Percentiles rank a stretch among this genome's conserved stretches.
phyloP scores from a whole-genome alignment of 2,113 vertebrate species.

The Corythoichthys haematopterus region DNA sequence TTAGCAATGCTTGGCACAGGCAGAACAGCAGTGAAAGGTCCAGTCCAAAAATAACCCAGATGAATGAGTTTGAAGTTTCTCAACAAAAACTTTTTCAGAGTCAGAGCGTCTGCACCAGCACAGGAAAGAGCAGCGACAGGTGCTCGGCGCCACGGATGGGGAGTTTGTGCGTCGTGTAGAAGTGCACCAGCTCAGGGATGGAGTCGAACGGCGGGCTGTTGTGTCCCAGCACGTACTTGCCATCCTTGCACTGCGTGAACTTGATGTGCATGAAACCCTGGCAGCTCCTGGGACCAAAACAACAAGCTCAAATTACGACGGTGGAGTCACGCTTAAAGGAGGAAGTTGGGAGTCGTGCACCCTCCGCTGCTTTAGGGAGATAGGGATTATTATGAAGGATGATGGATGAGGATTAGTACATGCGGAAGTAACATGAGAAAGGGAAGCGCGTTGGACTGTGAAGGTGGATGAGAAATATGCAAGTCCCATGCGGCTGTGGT shows the following conservation, averaged over 20 bases:
- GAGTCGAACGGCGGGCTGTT: constrained; percentile 93
- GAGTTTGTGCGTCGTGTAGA: constrained; percentile 93
- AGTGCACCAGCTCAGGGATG: constrained; percentile 94
- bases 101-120: constrained; percentile 92
- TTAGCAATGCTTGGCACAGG: constrained; percentile 35
- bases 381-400: constrained; percentile 32
- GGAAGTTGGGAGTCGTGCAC: constrained; percentile 20
- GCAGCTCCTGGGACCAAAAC: constrained; percentile 82
- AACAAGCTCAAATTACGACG: constrained; percentile 72
- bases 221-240: constrained; percentile 92
- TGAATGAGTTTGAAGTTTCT: constrained; percentile 20
- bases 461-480: constrained; percentile 9
- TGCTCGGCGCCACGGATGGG: constrained; percentile 95
- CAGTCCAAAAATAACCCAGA: constrained; percentile 18
- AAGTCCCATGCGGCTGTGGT: neutral
- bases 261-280: constrained; percentile 99
- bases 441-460: constrained; percentile 63
- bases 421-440: constrained; percentile 43
- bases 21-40: constrained; percentile 30
- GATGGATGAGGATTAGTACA: constrained; percentile 39
- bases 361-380: neutral
- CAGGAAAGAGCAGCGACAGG: constrained; percentile 92
- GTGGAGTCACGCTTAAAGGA: constrained; percentile 21
- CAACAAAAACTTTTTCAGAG: constrained; percentile 43
- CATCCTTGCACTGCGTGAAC: constrained; percentile 87